Percentiles rank a stretch among this genome's conserved stretches.
Conservation (phyloP, 1,140 invertebrate species). For the Acromyrmex charruanus region DNA sequence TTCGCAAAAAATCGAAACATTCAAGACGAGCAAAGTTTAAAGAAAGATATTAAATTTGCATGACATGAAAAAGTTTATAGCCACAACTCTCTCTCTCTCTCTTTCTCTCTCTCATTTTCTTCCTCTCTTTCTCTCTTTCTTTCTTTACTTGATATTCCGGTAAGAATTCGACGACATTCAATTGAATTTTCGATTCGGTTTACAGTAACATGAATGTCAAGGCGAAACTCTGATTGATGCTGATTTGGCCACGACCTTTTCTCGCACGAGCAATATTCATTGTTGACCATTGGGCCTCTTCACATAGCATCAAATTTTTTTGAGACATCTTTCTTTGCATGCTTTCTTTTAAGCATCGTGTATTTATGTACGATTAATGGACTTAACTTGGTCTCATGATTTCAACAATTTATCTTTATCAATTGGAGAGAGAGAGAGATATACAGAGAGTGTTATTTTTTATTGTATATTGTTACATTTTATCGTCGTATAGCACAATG, state of each 20-base stretch:
- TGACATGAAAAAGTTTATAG: conserved; percentile 32
- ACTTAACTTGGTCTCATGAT: neutral
- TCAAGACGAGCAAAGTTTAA: neutral
- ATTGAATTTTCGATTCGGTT: conserved; percentile 79
- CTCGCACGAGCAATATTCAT: conserved; percentile 74
- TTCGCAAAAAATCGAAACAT: conserved; percentile 3
- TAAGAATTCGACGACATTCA: conserved; percentile 71
- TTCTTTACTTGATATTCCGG: conserved; percentile 70
- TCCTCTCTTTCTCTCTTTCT: neutral
- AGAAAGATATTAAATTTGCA: conserved; percentile 36
- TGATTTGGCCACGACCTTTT: conserved; percentile 78
- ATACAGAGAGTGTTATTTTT: too few species aligned
- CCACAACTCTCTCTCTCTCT: neutral
- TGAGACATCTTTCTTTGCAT: neutral
- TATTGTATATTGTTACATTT: too few species aligned
- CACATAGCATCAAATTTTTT: conserved; percentile 60
- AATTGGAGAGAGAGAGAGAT: neutral
- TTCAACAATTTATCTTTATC: neutral
- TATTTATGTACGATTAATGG: too few species aligned
- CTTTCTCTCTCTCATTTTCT: neutral
- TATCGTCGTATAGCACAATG: too few species aligned
- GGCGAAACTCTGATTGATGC: conserved; percentile 75
- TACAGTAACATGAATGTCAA: conserved; percentile 66
- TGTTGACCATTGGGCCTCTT: conserved; percentile 70
- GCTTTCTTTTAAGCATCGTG: neutral